These are phyloP conservation scores for Psophia crepitans DNA, from an alignment of 2,113 vertebrate species.

Conservation along the genomic window DNA sequence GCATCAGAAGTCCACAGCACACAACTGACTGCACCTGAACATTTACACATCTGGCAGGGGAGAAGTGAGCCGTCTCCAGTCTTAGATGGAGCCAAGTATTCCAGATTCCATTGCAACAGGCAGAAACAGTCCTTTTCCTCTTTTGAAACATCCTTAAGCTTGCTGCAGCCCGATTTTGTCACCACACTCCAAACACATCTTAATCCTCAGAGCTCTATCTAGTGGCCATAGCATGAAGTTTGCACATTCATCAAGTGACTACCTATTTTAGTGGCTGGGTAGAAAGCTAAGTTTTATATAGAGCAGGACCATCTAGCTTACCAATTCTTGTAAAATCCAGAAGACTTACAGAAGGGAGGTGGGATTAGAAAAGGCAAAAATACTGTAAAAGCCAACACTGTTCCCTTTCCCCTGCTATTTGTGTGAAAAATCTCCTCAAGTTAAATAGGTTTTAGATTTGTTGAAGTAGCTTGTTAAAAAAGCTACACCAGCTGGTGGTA, in stretches of 20 bases:
- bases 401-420: background rate
- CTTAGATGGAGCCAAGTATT: too few species aligned
- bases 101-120: background rate
- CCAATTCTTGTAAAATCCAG: background rate
- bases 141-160: background rate
- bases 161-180: background rate
- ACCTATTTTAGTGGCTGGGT: background rate
- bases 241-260: background rate
- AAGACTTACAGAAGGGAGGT: background rate
- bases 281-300: background rate
- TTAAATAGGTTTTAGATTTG: background rate
- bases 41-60: background rate
- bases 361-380: background rate
- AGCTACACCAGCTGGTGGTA: background rate
- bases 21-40: background rate
- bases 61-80: too few species aligned
- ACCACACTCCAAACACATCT: background rate
- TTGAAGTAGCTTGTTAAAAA: background rate
- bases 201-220: constrained; percentile 43
- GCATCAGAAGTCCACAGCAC: background rate
- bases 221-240: constrained; percentile 20
- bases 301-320: background rate
- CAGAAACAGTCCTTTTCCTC: background rate
- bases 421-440: background rate
- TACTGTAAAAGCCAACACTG: background rate